These are phyloP conservation scores for Diabrotica balteata DNA, from an alignment of 2,888 invertebrate species.

Conservation along the genomic window DNA sequence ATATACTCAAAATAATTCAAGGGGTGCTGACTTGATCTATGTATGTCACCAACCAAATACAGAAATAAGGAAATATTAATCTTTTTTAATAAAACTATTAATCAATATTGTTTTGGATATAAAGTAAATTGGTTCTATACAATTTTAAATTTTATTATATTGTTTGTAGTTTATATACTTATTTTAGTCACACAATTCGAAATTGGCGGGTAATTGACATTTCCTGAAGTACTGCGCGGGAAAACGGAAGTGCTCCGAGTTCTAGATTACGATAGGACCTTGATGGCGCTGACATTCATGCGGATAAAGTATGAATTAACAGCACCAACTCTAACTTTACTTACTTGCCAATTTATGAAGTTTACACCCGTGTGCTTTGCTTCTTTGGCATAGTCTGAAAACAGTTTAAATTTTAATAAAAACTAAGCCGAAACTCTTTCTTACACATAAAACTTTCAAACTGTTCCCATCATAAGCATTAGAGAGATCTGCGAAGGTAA, in stretches of 20 bases:
- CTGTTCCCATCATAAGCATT: constrained; percentile 15
- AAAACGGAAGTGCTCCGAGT: constrained; percentile 30
- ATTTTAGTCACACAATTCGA: no score
- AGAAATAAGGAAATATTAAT: no score
- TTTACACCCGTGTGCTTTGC: constrained; percentile 54
- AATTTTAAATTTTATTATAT: no score
- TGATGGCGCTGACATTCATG: constrained; percentile 42
- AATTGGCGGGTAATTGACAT: no score
- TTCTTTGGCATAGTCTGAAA: constrained; percentile 52
- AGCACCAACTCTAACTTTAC: constrained; percentile 29
- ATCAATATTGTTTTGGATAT: no score
- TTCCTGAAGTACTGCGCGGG: constrained; percentile 33
- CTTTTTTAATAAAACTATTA: no score
- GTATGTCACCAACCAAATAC: no score
- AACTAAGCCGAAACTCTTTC: constrained; percentile 25
- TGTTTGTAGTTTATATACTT: no score
- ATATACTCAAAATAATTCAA: no score
- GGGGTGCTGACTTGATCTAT: no score
- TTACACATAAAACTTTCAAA: constrained; percentile 19
- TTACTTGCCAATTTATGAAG: constrained; percentile 52
- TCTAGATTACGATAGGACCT: constrained; percentile 43
- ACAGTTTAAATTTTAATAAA: constrained; percentile 42
- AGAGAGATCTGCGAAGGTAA: constrained; percentile 44
- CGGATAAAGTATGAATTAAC: constrained; percentile 40
- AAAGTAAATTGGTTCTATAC: no score